Base-by-base conservation (phyloP, 2,888 invertebrate genomes). In the Bombyx huttoni region DNA sequence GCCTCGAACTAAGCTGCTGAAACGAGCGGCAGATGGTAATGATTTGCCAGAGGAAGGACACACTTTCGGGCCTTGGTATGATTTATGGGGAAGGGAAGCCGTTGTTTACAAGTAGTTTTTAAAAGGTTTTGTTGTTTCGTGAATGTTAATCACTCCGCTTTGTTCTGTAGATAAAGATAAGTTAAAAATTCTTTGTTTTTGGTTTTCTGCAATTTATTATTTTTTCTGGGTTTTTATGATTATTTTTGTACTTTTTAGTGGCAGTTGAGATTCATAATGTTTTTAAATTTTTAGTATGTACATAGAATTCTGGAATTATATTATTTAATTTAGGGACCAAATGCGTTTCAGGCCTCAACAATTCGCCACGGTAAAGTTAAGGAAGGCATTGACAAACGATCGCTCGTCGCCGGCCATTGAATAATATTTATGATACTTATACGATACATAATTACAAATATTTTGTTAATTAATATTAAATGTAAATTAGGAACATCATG, bases 31-130 rank as follows among this genome's bases (percentile, higher is more conserved):
- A 13, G 89, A 89, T 54, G 80, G 78, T 54, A 76, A 68, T 53
- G 90, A 90, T 61, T 77, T 89, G 56, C 87, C 87, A 51, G 89
- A 90, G 66, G 91, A 91, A 53, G 91, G 91, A 9, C 94, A 94
- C 68, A 93, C 92, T 60, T 96, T 94, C 73, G 96, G 96, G 0
- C 95, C 96, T 0, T 96, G 96, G 96, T 96, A 95, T 70, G 96
- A 96, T 80, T 89, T 96, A 57, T 96, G 96, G 96, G 95, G 93
- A 35, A 89, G 92, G 53, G 94, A 94, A 77, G 89, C 92, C 47
- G 92, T 92, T 35, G 91, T 92, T 64, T 89, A 89, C 73, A 90
- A 90, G 68, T 91, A 89, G 68, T 58, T 55, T 54, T 14, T 58
- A 56, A 53, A 58, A 73, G 73, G 74, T 76, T 40, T 68, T 71